These are phyloP conservation scores for Nothocercus julius DNA, from an alignment of 2,113 vertebrate species.

Conservation along the genomic window DNA sequence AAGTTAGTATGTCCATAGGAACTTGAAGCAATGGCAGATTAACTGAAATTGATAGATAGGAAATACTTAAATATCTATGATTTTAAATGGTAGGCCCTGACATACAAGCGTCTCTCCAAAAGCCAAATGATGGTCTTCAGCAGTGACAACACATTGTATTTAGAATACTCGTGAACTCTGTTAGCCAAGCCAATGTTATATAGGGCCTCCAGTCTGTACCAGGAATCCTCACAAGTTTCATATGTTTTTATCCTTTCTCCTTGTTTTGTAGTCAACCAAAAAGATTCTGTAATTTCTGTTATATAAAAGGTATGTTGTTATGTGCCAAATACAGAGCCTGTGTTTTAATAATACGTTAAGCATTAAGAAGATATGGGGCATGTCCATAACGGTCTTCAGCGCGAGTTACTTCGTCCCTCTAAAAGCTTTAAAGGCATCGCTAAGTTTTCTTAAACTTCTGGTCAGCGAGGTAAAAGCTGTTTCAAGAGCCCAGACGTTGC, in stretches of 20 bases:
- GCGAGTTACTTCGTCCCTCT: not conserved
- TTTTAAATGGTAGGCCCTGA: not conserved
- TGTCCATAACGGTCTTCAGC: not conserved
- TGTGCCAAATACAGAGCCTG: not conserved
- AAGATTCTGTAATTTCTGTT: not conserved
- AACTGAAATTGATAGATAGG: not conserved
- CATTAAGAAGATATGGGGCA: not conserved
- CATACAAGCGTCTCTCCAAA: not conserved
- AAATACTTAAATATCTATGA: not conserved
- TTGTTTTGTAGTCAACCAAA: not conserved
- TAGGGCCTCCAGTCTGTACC: not conserved
- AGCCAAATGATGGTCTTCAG: not conserved
- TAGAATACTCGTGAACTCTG: not conserved
- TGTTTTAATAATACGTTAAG: not conserved
- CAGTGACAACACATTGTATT: not conserved
- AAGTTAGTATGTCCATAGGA: not conserved
- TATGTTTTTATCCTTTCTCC: rapidly evolving
- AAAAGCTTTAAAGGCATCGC: rapidly evolving
- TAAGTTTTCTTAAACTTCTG: not conserved
- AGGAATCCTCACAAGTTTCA: rapidly evolving
- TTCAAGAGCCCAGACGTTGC: not conserved
- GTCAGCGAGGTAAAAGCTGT: not conserved
- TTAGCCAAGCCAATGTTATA: not conserved
- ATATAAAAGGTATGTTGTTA: rapidly evolving
- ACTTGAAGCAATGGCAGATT: not conserved